These are phyloP conservation scores for Mamestra configurata DNA, from an alignment of 1,140 invertebrate species.

Conservation along the genomic window DNA sequence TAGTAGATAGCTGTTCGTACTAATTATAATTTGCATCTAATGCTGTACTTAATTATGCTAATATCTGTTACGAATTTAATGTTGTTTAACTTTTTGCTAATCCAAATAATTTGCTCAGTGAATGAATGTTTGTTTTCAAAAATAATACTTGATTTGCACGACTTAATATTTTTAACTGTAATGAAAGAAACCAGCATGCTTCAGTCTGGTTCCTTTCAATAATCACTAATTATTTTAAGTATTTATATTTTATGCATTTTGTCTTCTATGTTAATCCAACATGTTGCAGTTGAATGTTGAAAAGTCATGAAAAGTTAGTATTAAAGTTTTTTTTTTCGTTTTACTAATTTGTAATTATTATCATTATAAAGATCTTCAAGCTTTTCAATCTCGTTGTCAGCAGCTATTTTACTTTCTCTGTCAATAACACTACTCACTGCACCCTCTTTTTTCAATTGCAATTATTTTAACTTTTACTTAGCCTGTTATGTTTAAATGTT, in stretches of 20 bases:
- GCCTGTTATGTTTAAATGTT: background rate
- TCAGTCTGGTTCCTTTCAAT: background rate
- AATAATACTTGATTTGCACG: background rate
- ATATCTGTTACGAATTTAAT: background rate
- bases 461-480: background rate
- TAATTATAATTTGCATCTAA: slow-evolving; percentile 37
- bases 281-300: background rate
- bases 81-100: slow-evolving; percentile 15
- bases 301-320: background rate
- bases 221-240: background rate
- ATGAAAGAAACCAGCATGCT: background rate
- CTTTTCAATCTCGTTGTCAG: background rate
- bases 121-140: background rate
- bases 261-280: background rate
- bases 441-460: background rate
- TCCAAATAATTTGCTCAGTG: slow-evolving; percentile 7
- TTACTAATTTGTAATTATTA: too few relatives aligned
- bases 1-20: slow-evolving; percentile 32
- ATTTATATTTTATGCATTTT: background rate
- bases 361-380: background rate
- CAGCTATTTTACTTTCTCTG: background rate
- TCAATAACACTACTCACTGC: slow-evolving; percentile 4
- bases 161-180: background rate
- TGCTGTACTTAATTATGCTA: slow-evolving; percentile 26
- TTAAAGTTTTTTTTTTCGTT: too few relatives aligned